Conservation (phyloP, 2,113 vertebrate genomes). For the Shinisaurus crocodilurus region DNA sequence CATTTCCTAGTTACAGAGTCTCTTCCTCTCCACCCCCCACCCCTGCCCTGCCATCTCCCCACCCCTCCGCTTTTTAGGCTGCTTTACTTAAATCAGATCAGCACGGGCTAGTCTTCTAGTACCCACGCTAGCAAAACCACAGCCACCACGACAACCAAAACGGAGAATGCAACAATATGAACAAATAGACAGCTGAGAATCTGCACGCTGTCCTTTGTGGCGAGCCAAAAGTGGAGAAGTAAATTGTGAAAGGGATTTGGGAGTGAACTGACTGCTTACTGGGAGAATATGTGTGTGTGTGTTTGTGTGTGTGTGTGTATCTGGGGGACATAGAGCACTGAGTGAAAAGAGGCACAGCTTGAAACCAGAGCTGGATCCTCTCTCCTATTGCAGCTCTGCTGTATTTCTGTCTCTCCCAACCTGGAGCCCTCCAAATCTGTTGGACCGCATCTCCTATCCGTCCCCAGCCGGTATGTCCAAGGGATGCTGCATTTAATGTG, state of each 20-base stretch:
- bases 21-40: too few species aligned
- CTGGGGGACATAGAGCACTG: not conserved
- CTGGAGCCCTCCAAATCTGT: too few species aligned
- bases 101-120: not conserved
- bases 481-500: too few species aligned
- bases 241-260: not conserved
- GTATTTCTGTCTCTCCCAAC: not conserved
- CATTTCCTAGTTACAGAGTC: too few species aligned
- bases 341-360: not conserved
- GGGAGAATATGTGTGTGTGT: too few species aligned
- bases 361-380: not conserved
- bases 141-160: not conserved
- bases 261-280: fast-evolving
- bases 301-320: too few species aligned
- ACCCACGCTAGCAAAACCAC: not conserved
- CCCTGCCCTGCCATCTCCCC: not conserved
- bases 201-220: too few species aligned
- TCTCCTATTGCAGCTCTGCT: not conserved
- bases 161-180: not conserved
- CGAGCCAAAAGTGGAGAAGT: not conserved
- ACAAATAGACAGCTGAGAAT: not conserved
- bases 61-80: not conserved
- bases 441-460: too few species aligned
- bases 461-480: too few species aligned
- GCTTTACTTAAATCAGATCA: not conserved